Percentiles rank a stretch among this genome's conserved stretches.
Conservation (phyloP, 2,888 invertebrate genomes). For the Carcina quercana region DNA sequence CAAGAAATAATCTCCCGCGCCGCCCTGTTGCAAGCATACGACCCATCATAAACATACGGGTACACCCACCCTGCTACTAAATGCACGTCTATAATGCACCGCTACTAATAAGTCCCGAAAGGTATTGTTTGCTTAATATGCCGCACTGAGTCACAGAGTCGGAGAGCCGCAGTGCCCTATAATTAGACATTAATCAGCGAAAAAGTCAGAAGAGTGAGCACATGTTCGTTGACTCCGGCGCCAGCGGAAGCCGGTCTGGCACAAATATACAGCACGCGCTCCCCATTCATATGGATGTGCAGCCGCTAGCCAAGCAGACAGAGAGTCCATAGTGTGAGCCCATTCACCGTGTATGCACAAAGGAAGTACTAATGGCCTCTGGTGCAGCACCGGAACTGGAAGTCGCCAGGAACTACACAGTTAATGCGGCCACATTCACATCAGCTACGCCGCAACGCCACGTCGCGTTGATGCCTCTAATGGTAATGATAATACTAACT, state of each 20-base stretch:
- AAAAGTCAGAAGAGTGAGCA: slow-evolving; percentile 57
- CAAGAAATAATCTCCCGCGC: too few relatives aligned
- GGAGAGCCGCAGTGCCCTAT: slow-evolving; percentile 53
- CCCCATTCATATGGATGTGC: slow-evolving; percentile 50
- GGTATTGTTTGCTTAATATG: slow-evolving; percentile 44
- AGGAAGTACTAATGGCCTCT: slow-evolving; percentile 59
- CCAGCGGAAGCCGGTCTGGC: slow-evolving; percentile 63
- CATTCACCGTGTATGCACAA: slow-evolving; percentile 43
- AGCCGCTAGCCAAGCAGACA: slow-evolving; percentile 39
- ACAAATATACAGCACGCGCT: slow-evolving; percentile 54
- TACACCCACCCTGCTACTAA: slow-evolving; percentile 27
- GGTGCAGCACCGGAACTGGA: slow-evolving; percentile 54
- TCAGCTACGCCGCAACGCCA: too few relatives aligned
- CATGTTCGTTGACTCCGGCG: slow-evolving; percentile 48
- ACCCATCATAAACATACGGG: slow-evolving; percentile 22
- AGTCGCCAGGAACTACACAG: slow-evolving; percentile 55
- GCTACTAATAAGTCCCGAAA: slow-evolving; percentile 41
- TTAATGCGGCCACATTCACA: slow-evolving; percentile 44
- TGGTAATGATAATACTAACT: too few relatives aligned
- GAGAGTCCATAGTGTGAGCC: slow-evolving; percentile 35
- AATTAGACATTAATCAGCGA: slow-evolving; percentile 69
- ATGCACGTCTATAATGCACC: slow-evolving; percentile 29
- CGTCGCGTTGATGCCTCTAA: too few relatives aligned
- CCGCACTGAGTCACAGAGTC: slow-evolving; percentile 57
- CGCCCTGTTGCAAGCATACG: too few relatives aligned